Evolutionary conservation across 1,140 invertebrate genomes (phyloP).

Genomic region (Caenorhabditis inopinata): DNA sequence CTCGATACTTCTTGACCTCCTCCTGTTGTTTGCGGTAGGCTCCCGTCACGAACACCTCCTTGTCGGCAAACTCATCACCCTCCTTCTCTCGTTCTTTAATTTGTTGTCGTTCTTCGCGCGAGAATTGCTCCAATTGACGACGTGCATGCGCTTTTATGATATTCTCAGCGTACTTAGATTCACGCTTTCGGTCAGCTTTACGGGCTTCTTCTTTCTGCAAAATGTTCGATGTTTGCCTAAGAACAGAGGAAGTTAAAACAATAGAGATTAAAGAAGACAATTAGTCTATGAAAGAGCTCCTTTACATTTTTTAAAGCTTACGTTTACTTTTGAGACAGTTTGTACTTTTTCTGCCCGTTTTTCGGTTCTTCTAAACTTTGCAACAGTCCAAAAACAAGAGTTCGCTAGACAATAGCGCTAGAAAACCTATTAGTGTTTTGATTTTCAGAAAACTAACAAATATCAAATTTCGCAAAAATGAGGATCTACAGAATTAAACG

Average conservation of each 20-base stretch:
- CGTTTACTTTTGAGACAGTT: too few relatives aligned
- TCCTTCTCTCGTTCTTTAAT: conserved; percentile 55
- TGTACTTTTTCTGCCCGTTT: too few relatives aligned
- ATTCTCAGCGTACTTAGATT: conserved; percentile 53
- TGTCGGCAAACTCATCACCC: conserved; percentile 53
- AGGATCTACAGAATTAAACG: too few relatives aligned
- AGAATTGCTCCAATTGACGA: conserved; percentile 23
- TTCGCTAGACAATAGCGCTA: too few relatives aligned
- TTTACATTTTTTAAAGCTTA: too few relatives aligned
- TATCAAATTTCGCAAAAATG: too few relatives aligned
- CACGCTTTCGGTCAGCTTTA: conserved; percentile 41
- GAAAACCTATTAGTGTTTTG: too few relatives aligned
- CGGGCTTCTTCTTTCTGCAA: conserved; percentile 47
- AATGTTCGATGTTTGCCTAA: background rate
- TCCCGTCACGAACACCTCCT: conserved; percentile 57
- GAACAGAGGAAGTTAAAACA: background rate
- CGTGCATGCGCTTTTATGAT: conserved; percentile 49
- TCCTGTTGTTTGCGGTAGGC: conserved; percentile 56
- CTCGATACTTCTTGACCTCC: conserved; percentile 45
- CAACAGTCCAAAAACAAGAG: too few relatives aligned
- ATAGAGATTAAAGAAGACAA: too few relatives aligned
- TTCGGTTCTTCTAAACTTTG: too few relatives aligned
- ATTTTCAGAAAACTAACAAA: too few relatives aligned
- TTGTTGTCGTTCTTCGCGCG: conserved; percentile 55
- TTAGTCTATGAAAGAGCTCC: too few relatives aligned